phyloP scores from a whole-genome alignment of 1,140 invertebrate genomes.

The Procambarus clarkii region DNA sequence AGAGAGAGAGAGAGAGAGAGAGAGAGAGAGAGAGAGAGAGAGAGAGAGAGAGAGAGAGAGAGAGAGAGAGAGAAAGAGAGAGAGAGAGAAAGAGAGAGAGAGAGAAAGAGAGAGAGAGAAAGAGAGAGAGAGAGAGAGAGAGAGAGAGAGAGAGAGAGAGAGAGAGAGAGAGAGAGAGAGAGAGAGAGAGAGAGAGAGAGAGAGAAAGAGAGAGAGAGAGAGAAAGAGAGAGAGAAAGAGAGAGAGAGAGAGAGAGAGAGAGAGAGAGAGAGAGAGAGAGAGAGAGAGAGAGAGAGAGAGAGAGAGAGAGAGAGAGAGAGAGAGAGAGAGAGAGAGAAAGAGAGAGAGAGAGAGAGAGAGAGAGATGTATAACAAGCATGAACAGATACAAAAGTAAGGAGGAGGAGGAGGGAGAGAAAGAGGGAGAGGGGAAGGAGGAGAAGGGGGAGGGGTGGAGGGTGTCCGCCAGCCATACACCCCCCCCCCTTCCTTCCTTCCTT shows the following conservation, averaged over 20 bases:
- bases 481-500: too few species aligned
- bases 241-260: not conserved
- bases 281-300: too few species aligned
- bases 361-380: too few species aligned
- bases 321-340: too few species aligned
- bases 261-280: too few species aligned
- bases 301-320: too few species aligned
- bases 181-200: slow-evolving; percentile 39
- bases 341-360: too few species aligned
- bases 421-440: slow-evolving; percentile 23
- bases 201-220: not conserved
- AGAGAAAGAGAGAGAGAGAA: not conserved
- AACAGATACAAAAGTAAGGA: not conserved
- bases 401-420: slow-evolving; percentile 2
- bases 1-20: not conserved
- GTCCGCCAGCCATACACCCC: too few species aligned
- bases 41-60: not conserved
- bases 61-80: slow-evolving; percentile 10
- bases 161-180: too few species aligned
- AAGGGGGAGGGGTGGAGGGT: too few species aligned
- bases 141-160: slow-evolving; percentile 29
- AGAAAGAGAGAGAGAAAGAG: not conserved
- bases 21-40: not conserved
- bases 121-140: slow-evolving; percentile 1
- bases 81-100: not conserved